A percentile compares a stretch with the other conserved stretches of the same genome.
These are phyloP conservation scores for Polyodon spathula DNA, from an alignment of 2,113 vertebrate genomes.

Conservation along the genomic window DNA sequence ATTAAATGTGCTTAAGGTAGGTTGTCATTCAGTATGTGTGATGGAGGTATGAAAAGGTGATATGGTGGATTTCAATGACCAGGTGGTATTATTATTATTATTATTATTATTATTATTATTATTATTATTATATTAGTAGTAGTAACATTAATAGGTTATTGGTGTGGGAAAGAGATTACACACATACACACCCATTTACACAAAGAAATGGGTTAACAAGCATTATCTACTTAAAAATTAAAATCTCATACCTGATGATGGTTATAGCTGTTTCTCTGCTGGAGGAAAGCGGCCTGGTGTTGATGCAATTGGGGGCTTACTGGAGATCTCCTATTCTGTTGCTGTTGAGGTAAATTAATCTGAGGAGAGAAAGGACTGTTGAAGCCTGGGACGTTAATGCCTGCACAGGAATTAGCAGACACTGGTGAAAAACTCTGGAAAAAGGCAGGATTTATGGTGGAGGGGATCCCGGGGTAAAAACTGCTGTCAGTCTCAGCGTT, in stretches of 20 bases:
- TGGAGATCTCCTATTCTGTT: slow-evolving; percentile 75
- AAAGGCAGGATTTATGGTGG: slow-evolving; percentile 87
- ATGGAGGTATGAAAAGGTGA: too few relatives aligned
- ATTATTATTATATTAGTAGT: too few relatives aligned
- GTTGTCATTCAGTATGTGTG: too few relatives aligned
- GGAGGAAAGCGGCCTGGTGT: slow-evolving; percentile 75
- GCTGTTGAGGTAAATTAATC: slow-evolving; percentile 69
- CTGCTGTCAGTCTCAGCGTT: slow-evolving; percentile 71
- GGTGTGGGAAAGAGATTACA: too few relatives aligned
- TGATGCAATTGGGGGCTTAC: slow-evolving; percentile 79
- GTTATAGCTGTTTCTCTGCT: slow-evolving; percentile 86
- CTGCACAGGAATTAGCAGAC: slow-evolving; percentile 74
- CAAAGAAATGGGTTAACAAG: too few relatives aligned
- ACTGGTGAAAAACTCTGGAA: slow-evolving; percentile 85
- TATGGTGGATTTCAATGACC: too few relatives aligned
- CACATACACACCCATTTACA: too few relatives aligned
- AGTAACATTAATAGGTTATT: too few relatives aligned
- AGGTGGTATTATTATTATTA: too few relatives aligned
- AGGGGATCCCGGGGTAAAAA: slow-evolving; percentile 83
- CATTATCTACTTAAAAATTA: not conserved
- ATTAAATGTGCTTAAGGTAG: too few relatives aligned
- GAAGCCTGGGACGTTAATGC: slow-evolving; percentile 69
- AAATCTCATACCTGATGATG: slow-evolving; percentile 74
- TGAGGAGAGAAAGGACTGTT: slow-evolving; percentile 78
- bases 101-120: too few relatives aligned